phyloP scores from a whole-genome alignment of 2,797 vertebrate species.

The Anguilla obscura region DNA sequence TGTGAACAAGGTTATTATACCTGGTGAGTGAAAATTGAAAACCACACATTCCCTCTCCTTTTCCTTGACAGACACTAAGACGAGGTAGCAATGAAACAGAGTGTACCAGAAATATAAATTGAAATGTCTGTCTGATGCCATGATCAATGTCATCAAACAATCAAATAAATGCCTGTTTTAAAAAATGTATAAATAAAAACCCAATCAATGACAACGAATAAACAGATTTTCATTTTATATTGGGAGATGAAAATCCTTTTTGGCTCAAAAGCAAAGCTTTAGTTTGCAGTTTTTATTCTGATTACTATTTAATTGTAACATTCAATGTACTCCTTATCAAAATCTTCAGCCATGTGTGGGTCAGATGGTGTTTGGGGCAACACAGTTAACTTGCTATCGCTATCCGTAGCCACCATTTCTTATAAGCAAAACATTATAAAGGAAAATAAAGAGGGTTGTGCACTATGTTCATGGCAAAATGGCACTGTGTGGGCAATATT shows the following conservation, averaged over 20 bases:
- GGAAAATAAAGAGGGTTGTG: background rate
- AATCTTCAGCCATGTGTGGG: background rate
- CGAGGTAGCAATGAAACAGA: background rate
- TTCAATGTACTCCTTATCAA: background rate
- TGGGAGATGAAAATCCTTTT: background rate
- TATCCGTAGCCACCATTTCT: background rate
- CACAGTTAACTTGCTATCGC: slow-evolving; percentile 33
- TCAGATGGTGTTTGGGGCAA: background rate
- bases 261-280: background rate
- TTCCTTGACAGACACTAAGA: background rate
- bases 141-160: background rate
- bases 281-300: background rate
- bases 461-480: background rate
- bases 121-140: background rate
- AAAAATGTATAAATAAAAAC: background rate
- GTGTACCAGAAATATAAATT: background rate
- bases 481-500: background rate
- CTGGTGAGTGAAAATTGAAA: background rate
- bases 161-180: background rate
- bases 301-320: background rate
- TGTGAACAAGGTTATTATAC: slow-evolving; percentile 45
- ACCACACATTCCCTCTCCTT: background rate
- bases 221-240: background rate
- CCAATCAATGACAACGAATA: background rate
- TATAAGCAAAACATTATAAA: slow-evolving; percentile 28